Conservation (phyloP, 2,888 invertebrate species). For the Iphiclides podalirius region DNA sequence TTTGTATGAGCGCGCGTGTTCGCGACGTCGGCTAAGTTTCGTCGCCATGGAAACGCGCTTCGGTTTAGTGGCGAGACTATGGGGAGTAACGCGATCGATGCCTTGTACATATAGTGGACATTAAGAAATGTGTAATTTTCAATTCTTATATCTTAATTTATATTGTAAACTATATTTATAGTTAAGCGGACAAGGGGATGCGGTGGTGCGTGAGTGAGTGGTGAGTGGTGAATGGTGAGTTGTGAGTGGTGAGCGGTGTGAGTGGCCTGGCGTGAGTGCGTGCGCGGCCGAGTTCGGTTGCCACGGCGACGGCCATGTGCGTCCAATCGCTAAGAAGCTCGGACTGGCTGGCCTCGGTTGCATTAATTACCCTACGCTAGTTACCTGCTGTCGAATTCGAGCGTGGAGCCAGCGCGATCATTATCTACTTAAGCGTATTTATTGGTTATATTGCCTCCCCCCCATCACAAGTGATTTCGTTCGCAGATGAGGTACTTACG, state of each 20-base stretch:
- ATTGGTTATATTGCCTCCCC: neutral
- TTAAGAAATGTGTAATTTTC: slow-evolving; percentile 76
- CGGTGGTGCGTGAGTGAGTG: slow-evolving; percentile 48
- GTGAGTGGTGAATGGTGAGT: slow-evolving; percentile 35
- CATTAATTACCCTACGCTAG: slow-evolving; percentile 52
- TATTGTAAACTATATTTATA: slow-evolving; percentile 73
- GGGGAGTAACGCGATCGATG: slow-evolving; percentile 38
- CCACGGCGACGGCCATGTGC: neutral
- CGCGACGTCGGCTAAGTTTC: slow-evolving; percentile 21
- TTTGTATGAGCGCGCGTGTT: slow-evolving; percentile 52
- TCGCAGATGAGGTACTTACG: slow-evolving; percentile 59
- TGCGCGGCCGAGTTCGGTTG: slow-evolving; percentile 8
- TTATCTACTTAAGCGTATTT: slow-evolving; percentile 17
- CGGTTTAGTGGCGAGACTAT: neutral
- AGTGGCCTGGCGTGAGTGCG: slow-evolving; percentile 49
- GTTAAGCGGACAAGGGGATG: slow-evolving; percentile 60
- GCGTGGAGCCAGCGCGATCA: slow-evolving; percentile 37
- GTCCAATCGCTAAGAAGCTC: no score
- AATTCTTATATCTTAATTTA: slow-evolving; percentile 75
- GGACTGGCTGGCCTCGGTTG: neutral
- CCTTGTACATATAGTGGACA: slow-evolving; percentile 71
- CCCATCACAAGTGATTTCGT: slow-evolving; percentile 25
- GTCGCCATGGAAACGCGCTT: slow-evolving; percentile 4
- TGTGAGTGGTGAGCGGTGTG: slow-evolving; percentile 30
- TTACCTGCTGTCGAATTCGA: slow-evolving; percentile 45